These are phyloP conservation scores for Temnopleurus reevesii DNA, from an alignment of 53 echinoderm and acorn worm species.

Conservation along the genomic window DNA sequence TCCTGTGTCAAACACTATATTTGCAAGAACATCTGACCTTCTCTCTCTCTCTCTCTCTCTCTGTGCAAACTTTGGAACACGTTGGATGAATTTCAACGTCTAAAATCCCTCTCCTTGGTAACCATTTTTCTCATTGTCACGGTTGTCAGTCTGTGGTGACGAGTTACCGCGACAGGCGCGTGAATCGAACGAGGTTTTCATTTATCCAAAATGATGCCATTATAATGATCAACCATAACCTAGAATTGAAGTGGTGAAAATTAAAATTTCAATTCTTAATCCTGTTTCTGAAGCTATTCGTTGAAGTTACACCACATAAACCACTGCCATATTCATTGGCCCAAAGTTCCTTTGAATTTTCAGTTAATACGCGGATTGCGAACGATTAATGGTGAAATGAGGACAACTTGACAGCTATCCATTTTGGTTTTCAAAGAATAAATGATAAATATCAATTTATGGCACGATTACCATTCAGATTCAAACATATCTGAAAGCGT, in stretches of 20 bases:
- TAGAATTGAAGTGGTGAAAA: background rate
- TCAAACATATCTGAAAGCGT: too few relatives aligned
- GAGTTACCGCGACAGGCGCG: background rate
- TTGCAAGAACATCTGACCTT: too few relatives aligned
- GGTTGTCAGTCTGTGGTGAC: background rate
- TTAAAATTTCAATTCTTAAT: background rate
- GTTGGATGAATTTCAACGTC: background rate
- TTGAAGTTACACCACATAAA: background rate
- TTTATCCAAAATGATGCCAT: conserved; percentile 2
- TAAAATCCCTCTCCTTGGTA: too few relatives aligned
- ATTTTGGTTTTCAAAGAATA: too few relatives aligned
- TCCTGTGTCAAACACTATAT: too few relatives aligned
- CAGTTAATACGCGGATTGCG: background rate
- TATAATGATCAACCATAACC: background rate
- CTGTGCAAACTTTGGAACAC: background rate
- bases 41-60: background rate
- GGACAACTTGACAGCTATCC: background rate
- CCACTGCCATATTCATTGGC: background rate
- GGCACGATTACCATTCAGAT: too few relatives aligned
- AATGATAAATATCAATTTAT: too few relatives aligned
- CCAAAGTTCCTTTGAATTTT: background rate
- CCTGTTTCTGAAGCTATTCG: too few relatives aligned
- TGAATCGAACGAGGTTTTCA: background rate
- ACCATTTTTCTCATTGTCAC: background rate
- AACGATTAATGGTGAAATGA: background rate